Conservation (phyloP, 2,797 vertebrate genomes). For the Psittacula derbiana region DNA sequence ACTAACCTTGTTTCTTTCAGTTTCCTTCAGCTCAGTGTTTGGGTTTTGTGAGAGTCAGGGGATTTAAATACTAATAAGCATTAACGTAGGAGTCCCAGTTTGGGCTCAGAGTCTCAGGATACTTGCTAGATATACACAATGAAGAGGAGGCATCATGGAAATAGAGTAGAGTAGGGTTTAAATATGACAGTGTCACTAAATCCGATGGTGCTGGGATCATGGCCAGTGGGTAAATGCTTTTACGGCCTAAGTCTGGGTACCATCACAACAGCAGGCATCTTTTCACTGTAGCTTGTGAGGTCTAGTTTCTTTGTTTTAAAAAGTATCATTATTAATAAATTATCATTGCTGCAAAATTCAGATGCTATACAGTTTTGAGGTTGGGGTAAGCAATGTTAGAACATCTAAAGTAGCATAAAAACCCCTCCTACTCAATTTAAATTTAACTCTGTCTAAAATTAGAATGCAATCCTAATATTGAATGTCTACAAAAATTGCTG, state of each 20-base stretch:
- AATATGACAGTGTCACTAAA: not conserved
- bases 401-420: not conserved
- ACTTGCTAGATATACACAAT: not conserved
- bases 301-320: not conserved
- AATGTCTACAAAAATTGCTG: conserved; percentile 47
- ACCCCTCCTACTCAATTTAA: conserved; percentile 30
- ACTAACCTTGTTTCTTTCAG: conserved; percentile 55
- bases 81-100: not conserved
- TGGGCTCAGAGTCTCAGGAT: not conserved
- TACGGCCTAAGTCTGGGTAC: not conserved
- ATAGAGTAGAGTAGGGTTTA: not conserved
- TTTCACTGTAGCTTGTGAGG: not conserved
- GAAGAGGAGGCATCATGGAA: not conserved
- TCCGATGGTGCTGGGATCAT: not conserved
- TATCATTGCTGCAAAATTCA: not conserved
- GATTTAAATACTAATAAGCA: not conserved
- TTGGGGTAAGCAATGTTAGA: not conserved
- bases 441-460: conserved; percentile 49
- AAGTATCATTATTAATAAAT: not conserved
- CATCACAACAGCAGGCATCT: not conserved
- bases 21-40: conserved; percentile 62
- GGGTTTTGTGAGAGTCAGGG: conserved; percentile 63
- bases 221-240: not conserved
- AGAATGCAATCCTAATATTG: conserved; percentile 48
- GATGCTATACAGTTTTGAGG: not conserved